Base-by-base conservation (phyloP, 2,888 invertebrate species). In the Agonopterix subpropinquella region DNA sequence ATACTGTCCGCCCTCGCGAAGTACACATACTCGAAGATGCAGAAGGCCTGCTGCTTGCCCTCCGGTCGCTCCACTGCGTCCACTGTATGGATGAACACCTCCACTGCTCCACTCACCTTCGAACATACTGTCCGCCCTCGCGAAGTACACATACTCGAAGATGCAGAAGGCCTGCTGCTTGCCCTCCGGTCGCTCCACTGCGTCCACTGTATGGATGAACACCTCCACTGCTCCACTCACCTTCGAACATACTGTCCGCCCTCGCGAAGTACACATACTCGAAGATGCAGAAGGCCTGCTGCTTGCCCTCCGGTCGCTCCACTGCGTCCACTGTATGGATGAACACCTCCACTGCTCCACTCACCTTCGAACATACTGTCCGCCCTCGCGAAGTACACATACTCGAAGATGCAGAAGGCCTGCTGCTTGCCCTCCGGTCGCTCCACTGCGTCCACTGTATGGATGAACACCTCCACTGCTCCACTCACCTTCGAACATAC, bases 81-180 rank as follows among this genome's bases (percentile, higher is more conserved):
- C 57, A 97, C 92, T 0, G 97, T 96, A 55, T 94, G 92, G 51
- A 97, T 92, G 2, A n/a, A n/a, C n/a, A n/a, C n/a, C n/a, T n/a
- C n/a, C 36, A 36, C 36, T 9, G 1, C 41, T n/a, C 11, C 13
- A 48, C 62, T 70, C 61, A 94, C 95, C 98, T 91, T 99, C 98
- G 70, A 99, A 96, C 69, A 96, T 94, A 72, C 96, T 96, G 80
- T 99, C 99, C 1, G 98, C 94, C 58, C 99, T 85, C 0, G 99
- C 98, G 89, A 99, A 99, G 85, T 99, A 99, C 0, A 99, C 98
- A 77, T 99, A 99, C 82, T 99, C 99, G 82, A 99, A 99, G 70
- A 99, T 98, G 80, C 99, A 99, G 88, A 99, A 98, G 0, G 99
- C 98, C 61, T 96, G 94, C 52, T 93, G 92, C 57, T 92, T 93